These are phyloP conservation scores for Pantala flavescens DNA, from an alignment of 1,140 invertebrate species.

Conservation along the genomic window DNA sequence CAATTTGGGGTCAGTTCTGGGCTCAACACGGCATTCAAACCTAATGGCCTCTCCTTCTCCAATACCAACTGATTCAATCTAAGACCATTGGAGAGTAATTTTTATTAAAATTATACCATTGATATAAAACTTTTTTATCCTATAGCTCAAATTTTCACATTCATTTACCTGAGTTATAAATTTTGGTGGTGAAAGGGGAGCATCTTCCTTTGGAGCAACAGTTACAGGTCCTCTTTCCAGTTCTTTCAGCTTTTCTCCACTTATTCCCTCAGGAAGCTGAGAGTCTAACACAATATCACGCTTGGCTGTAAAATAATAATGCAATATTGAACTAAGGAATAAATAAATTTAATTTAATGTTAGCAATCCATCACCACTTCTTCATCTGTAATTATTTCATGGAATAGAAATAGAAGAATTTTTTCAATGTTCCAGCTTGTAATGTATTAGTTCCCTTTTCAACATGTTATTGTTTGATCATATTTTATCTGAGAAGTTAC, in stretches of 20 bases:
- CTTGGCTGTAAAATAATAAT: conserved; percentile 45
- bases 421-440: too few relatives aligned
- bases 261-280: conserved; percentile 86
- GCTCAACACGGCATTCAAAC: conserved; percentile 91
- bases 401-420: too few relatives aligned
- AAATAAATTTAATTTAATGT: background rate
- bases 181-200: conserved; percentile 60
- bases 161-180: conserved; percentile 59
- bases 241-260: conserved; percentile 82
- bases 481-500: too few relatives aligned
- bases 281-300: conserved; percentile 82
- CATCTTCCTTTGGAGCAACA: conserved; percentile 53
- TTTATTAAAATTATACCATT: too few relatives aligned
- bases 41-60: conserved; percentile 84
- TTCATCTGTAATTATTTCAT: too few relatives aligned
- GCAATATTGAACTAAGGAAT: background rate
- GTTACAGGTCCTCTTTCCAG: conserved; percentile 73
- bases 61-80: conserved; percentile 66
- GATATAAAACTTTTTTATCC: too few relatives aligned
- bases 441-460: too few relatives aligned
- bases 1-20: conserved; percentile 86
- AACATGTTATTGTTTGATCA: too few relatives aligned
- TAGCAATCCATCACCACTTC: background rate
- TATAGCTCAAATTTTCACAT: too few relatives aligned
- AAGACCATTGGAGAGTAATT: background rate